Evolutionary conservation across 1,140 invertebrate genomes (phyloP).

Genomic region (Aphaenogaster rudis): DNA sequence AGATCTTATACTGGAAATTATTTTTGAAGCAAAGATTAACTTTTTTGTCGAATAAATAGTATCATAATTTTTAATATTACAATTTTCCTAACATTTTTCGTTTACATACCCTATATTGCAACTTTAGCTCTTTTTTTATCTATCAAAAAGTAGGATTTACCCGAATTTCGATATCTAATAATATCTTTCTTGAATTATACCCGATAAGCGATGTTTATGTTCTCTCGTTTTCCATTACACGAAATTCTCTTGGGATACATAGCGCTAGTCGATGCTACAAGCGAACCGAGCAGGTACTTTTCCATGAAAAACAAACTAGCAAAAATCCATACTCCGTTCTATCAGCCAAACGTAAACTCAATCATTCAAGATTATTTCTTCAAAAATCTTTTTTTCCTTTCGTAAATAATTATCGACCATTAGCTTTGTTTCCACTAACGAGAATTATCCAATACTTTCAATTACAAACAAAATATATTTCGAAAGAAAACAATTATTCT

Average conservation of each 20-base stretch:
- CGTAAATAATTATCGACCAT: slow-evolving; percentile 19
- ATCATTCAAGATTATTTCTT: slow-evolving; percentile 22
- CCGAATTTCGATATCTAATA: slow-evolving; percentile 34
- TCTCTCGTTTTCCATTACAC: slow-evolving; percentile 40
- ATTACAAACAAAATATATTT: slow-evolving; percentile 21
- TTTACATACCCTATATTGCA: not conserved
- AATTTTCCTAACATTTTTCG: not conserved
- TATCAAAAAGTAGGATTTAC: not conserved
- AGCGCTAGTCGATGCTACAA: slow-evolving; percentile 43
- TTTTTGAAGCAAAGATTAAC: not conserved
- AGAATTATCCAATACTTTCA: not conserved
- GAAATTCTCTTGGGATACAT: slow-evolving; percentile 51
- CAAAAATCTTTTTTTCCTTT: not conserved
- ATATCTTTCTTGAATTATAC: slow-evolving; percentile 28
- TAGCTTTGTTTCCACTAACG: not conserved
- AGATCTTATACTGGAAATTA: not conserved
- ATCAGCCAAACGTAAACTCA: slow-evolving; percentile 9
- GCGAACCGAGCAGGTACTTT: slow-evolving; percentile 46
- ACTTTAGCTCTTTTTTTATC: not conserved
- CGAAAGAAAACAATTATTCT: not conserved
- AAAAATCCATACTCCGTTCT: not conserved
- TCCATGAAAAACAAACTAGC: slow-evolving; percentile 53
- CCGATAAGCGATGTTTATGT: slow-evolving; percentile 40
- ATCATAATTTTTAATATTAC: not conserved
- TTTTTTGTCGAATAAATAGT: not conserved